These are phyloP conservation scores for Phyllopteryx taeniolatus DNA, from an alignment of 2,113 vertebrate genomes.

Conservation along the genomic window DNA sequence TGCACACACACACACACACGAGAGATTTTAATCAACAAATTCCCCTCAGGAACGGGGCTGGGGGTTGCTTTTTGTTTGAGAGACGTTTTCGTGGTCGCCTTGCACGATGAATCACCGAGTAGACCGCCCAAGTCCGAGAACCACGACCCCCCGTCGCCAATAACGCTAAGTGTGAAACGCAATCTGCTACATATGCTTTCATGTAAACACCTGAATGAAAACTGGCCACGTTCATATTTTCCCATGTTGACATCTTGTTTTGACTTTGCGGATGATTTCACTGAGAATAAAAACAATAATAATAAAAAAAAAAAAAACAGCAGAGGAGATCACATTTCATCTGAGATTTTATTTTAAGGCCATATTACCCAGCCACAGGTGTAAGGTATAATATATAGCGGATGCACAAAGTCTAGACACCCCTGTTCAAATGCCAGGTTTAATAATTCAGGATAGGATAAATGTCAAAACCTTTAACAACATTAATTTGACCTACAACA, in stretches of 20 bases:
- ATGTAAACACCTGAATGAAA: constrained; percentile 11
- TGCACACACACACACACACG: not conserved
- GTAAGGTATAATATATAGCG: too few relatives aligned
- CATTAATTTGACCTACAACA: too few relatives aligned
- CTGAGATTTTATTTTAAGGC: too few relatives aligned
- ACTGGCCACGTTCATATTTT: not conserved
- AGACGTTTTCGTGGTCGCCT: constrained; percentile 50
- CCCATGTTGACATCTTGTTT: not conserved
- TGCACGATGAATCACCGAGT: constrained; percentile 65
- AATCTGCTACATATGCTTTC: constrained; percentile 39
- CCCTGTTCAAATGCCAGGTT: too few relatives aligned
- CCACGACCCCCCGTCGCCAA: constrained; percentile 48
- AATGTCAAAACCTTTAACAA: too few relatives aligned
- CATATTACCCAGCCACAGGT: too few relatives aligned
- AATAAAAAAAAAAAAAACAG: not conserved
- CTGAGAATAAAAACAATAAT: not conserved
- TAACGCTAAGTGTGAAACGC: constrained; percentile 47
- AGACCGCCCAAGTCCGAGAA: constrained; percentile 47
- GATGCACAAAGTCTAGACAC: too few relatives aligned
- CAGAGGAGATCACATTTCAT: not conserved
- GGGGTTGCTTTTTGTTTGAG: constrained; percentile 36
- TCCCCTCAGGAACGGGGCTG: constrained; percentile 42
- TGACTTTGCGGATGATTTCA: not conserved
- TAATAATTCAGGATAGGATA: too few relatives aligned
- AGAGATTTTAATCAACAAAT: constrained; percentile 69